phyloP scores from a whole-genome alignment of 2,797 vertebrate species.

The Danio tinwini region DNA sequence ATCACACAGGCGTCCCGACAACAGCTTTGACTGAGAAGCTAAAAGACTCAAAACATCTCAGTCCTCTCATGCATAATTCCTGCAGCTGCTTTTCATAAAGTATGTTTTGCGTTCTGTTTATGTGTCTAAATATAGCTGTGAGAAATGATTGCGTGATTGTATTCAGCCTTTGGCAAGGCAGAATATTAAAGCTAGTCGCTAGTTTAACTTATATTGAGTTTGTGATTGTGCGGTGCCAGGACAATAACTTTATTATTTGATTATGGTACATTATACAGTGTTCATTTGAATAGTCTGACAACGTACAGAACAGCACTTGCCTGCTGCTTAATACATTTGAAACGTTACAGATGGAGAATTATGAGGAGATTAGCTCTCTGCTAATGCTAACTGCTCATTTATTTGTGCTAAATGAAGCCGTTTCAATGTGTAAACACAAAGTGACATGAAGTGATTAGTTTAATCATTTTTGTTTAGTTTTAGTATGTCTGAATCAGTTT shows the following conservation, averaged over 20 bases:
- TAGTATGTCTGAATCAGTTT: not conserved
- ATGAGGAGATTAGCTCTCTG: slow-evolving; percentile 32
- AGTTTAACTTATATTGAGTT: slow-evolving; percentile 61
- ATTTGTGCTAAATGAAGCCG: not conserved
- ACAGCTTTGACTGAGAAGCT: slow-evolving; percentile 11
- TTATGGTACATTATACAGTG: slow-evolving; percentile 55
- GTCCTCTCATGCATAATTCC: slow-evolving; percentile 51
- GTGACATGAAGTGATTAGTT: not conserved
- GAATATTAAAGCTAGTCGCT: slow-evolving; percentile 60
- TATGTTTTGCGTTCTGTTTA: slow-evolving; percentile 52
- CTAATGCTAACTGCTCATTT: slow-evolving; percentile 7
- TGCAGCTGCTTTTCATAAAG: slow-evolving; percentile 45
- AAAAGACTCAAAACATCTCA: slow-evolving; percentile 23
- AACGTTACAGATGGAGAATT: slow-evolving; percentile 35
- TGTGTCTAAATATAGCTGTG: slow-evolving; percentile 58
- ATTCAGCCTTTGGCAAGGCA: slow-evolving; percentile 54
- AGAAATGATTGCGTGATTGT: slow-evolving; percentile 56
- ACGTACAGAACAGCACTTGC: slow-evolving; percentile 28
- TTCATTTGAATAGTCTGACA: slow-evolving; percentile 56
- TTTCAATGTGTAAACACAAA: not conserved
- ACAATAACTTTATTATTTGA: slow-evolving; percentile 59
- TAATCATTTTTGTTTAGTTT: not conserved
- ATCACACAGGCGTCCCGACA: not conserved
- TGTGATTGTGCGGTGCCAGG: slow-evolving; percentile 56
- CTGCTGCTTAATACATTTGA: slow-evolving; percentile 46